Base-by-base conservation (phyloP, 2,797 vertebrate genomes). In the Centropyge bicolor region DNA sequence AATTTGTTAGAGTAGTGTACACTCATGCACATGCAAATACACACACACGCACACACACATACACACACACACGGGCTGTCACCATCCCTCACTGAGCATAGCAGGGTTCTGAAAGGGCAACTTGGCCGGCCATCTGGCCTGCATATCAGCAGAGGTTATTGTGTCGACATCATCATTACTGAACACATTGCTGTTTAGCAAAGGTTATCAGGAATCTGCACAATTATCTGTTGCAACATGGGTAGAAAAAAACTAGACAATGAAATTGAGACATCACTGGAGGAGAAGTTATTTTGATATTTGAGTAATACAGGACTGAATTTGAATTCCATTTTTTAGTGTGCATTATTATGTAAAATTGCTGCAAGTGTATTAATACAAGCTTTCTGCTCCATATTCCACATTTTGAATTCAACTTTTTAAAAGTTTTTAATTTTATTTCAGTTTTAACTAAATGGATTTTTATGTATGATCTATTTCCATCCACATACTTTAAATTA, bases 131-230 rank as follows among this genome's bases (percentile, higher is more conserved):
- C 95, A 95, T 95, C 95, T 96, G 94, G 91, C 78, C 87, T 73
- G 87, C 82, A 73, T 92, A 88, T 89, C 81, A 91, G 84, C 91
- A 93, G 92, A 94, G 93, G 93, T 93, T 93, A 92, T 92, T 90
- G 88, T 92, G 88, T 91, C 83, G 81, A 93, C 92, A 93, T 94
- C 92, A 93, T 95, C 89, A 94, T 94, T 94, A 94, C 83, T 61
- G 85, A 89, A 92, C 88, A 94, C 85, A 86, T 86, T 90, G 79
- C 80, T 90, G 88, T 87, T 94, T 92, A 88, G 86, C 83, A 93
- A 91, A 94, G 92, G 92, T 93, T 91, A 91, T 70, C 65, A 31
- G 48, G 78, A 91, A 86, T 80, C 81, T 86, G 89, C 76, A 76
- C 85, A 81, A 78, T 91, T 86, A 93, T 90, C 83, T 85, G 88